Conservation (phyloP, 2,797 vertebrate genomes). For the Galaxias olidus region DNA sequence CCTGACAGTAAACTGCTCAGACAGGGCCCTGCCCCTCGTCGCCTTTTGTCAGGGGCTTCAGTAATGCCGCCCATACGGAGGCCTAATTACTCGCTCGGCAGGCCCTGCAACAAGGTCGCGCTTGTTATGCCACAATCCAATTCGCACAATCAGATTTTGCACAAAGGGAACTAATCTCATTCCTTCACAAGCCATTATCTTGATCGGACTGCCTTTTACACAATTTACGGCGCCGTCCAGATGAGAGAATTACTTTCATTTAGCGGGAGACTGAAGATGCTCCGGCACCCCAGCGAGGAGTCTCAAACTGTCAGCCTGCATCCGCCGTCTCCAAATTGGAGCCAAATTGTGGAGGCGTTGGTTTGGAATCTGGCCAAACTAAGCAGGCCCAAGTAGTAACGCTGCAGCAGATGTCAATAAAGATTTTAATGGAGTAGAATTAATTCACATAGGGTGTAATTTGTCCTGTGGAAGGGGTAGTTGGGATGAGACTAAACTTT, state of each 20-base stretch:
- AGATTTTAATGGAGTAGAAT: conserved; percentile 67
- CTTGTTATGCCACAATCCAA: conserved; percentile 68
- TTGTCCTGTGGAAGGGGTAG: conserved; percentile 50
- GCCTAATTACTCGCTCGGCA: conserved; percentile 68
- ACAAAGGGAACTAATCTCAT: conserved; percentile 76
- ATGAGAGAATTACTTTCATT: conserved; percentile 70
- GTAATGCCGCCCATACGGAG: conserved; percentile 54
- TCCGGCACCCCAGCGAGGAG: conserved; percentile 58
- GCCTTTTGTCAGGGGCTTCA: conserved; percentile 22
- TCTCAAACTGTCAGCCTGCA: conserved; percentile 69
- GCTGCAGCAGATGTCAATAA: conserved; percentile 68
- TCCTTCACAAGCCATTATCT: conserved; percentile 79
- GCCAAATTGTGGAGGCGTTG: conserved; percentile 69
- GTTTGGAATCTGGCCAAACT: conserved; percentile 69
- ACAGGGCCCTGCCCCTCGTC: conserved; percentile 30
- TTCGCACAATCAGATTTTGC: conserved; percentile 69
- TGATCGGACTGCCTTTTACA: conserved; percentile 59
- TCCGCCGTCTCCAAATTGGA: conserved; percentile 62
- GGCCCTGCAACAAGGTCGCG: conserved; percentile 66
- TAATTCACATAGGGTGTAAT: conserved; percentile 59
- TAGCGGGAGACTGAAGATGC: conserved; percentile 43
- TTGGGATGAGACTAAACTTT: conserved; percentile 40
- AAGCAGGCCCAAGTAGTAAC: conserved; percentile 48
- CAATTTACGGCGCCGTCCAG: conserved; percentile 56
- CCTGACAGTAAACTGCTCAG: conserved; percentile 44